Evolutionary conservation across 30 jellyfish, hydroid and myxozoan genomes (phyloP).

Genomic region (Hydra vulgaris): DNA sequence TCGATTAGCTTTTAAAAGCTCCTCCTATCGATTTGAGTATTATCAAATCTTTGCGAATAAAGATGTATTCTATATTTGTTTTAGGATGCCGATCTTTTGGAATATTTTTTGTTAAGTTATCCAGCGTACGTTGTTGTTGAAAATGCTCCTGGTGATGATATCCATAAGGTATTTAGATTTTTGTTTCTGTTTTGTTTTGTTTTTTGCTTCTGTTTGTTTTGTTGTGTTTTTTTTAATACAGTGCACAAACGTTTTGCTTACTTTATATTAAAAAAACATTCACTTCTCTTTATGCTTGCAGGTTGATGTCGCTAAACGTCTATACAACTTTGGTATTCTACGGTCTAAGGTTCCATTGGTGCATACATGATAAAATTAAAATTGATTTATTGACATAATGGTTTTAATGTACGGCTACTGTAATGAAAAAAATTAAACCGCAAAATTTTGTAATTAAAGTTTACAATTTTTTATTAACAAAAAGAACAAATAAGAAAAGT

Average conservation of each 20-base stretch:
- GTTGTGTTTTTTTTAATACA: background rate
- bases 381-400: background rate
- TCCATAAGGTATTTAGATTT: constrained; percentile 38
- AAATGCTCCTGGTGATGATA: constrained; percentile 36
- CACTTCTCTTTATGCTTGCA: background rate
- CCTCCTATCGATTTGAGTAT: too few species aligned
- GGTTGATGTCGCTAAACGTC: constrained; percentile 15
- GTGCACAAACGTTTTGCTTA: too few species aligned
- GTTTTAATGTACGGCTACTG: too few species aligned
- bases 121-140: constrained; percentile 57
- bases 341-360: constrained; percentile 53
- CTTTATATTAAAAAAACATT: too few species aligned
- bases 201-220: background rate
- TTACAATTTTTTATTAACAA: too few species aligned
- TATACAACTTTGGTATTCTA: constrained; percentile 53
- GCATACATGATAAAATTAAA: constrained; percentile 34
- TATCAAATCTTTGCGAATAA: too few species aligned
- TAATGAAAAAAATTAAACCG: too few species aligned
- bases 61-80: background rate
- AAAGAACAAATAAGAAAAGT: too few species aligned
- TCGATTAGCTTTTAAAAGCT: too few species aligned
- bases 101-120: constrained; percentile 46
- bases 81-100: constrained; percentile 69
- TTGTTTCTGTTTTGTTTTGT: background rate
- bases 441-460: too few species aligned